Evolutionary conservation across 2,888 invertebrate species (phyloP).

Genomic region (Sialis fuliginosa): DNA sequence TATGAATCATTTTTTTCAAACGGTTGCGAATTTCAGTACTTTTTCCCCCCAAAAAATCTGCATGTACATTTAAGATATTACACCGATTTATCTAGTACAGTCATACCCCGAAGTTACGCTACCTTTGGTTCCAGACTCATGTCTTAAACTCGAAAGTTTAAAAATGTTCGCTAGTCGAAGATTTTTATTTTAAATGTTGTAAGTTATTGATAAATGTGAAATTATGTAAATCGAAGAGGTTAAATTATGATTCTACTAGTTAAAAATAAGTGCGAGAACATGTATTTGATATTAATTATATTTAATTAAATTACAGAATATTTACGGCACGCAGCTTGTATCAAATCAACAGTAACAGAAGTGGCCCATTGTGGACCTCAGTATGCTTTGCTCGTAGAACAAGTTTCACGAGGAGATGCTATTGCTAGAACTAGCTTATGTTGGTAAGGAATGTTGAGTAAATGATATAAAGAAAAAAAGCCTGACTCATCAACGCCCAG

Average conservation of each 20-base stretch:
- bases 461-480: not conserved
- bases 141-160: no score
- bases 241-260: not conserved
- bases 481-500: not conserved
- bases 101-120: no score
- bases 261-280: not conserved
- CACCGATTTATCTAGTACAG: no score
- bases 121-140: no score
- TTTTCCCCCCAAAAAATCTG: no score
- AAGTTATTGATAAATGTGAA: no score
- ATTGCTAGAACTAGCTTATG: constrained; percentile 35
- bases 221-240: no score
- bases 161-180: no score
- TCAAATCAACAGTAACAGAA: constrained; percentile 37
- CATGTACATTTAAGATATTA: no score
- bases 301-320: constrained; percentile 27
- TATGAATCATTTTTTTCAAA: no score
- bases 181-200: no score
- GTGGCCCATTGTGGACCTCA: constrained; percentile 34
- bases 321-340: constrained; percentile 37
- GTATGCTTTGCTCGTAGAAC: constrained; percentile 34
- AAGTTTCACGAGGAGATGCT: constrained; percentile 32
- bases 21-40: no score
- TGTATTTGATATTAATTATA: not conserved
- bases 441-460: constrained; percentile 25